These are phyloP conservation scores for Agrochola lota DNA, from an alignment of 2,888 invertebrate species.

Conservation along the genomic window DNA sequence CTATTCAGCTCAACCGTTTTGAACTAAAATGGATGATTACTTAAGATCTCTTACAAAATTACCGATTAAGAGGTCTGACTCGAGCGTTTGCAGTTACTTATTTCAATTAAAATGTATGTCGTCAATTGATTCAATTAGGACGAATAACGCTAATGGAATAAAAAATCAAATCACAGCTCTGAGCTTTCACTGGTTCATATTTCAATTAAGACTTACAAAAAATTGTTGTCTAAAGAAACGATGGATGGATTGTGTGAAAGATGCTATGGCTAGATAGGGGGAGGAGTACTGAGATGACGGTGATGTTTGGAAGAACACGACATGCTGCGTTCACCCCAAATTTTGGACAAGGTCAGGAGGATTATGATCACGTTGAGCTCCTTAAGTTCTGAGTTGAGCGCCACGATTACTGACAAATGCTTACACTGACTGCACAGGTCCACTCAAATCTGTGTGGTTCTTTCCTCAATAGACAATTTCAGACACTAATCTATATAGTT, in stretches of 20 bases:
- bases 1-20: background rate
- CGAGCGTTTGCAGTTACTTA: conserved; percentile 24
- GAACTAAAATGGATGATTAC: background rate
- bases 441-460: no score
- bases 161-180: conserved; percentile 12
- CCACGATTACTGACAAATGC: no score
- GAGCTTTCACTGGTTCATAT: conserved; percentile 30
- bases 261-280: background rate
- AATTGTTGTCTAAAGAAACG: background rate
- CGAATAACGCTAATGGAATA: conserved; percentile 32
- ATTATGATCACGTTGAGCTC: background rate
- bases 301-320: background rate
- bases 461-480: no score
- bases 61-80: background rate
- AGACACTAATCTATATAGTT: no score
- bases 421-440: no score
- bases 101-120: conserved; percentile 34
- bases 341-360: background rate
- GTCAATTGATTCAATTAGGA: conserved; percentile 35
- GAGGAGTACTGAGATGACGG: background rate
- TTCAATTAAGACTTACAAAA: conserved; percentile 20
- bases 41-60: background rate
- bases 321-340: no score
- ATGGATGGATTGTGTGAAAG: background rate
- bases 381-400: no score